These are phyloP conservation scores for Escarpia spicata DNA, from an alignment of 2,888 invertebrate genomes.

Conservation along the genomic window DNA sequence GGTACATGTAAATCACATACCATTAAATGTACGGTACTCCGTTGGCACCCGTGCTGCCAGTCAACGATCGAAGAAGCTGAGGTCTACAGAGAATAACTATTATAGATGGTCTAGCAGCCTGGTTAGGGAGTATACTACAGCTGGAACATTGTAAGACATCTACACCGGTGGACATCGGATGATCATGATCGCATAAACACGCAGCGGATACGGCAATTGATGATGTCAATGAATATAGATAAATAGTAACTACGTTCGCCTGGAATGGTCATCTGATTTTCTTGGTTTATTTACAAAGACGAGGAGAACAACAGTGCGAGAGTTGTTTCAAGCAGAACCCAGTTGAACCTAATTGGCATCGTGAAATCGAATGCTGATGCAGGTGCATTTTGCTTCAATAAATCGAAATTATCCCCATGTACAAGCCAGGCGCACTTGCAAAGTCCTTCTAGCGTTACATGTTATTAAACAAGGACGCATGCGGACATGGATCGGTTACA, in stretches of 20 bases:
- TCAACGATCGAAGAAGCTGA: no score
- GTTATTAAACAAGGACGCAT: neutral
- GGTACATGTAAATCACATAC: no score
- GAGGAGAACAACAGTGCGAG: neutral
- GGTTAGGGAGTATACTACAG: no score
- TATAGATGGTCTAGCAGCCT: no score
- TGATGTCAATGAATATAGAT: neutral
- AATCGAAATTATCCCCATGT: neutral
- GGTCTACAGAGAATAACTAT: no score
- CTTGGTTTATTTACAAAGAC: no score
- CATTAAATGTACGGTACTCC: no score
- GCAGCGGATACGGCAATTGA: no score
- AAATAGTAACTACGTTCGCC: neutral
- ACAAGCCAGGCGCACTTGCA: neutral
- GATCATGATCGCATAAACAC: no score
- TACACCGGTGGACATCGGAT: no score
- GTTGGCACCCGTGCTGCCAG: no score
- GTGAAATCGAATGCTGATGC: neutral
- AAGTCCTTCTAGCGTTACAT: neutral
- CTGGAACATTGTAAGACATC: no score
- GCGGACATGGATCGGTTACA: neutral
- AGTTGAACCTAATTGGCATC: neutral
- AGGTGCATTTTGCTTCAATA: slow-evolving; percentile 3
- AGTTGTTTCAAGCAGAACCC: neutral
- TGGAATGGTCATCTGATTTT: neutral